Base-by-base conservation (phyloP, 1,140 invertebrate genomes). In the Drosophila ercepeae region DNA sequence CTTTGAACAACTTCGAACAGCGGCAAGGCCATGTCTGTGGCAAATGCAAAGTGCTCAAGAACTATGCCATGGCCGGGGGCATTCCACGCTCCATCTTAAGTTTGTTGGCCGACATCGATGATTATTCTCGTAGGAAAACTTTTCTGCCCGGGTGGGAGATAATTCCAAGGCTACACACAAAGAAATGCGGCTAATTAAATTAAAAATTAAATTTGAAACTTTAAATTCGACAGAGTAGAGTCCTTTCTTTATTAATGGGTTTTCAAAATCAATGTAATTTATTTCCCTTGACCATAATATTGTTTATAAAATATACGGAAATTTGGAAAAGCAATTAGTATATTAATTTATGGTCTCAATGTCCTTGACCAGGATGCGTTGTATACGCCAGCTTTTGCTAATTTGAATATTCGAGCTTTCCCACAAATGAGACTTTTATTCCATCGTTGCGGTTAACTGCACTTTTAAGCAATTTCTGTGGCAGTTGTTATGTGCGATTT, bases 401-500 rank as follows among this genome's bases (percentile, higher is more conserved):
- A 46, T 46, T 72, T 52, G 18, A 71, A 71, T 71, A 25, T 39
- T 25, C 23, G 14, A 32, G 42, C 34, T 48, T 21, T 34, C n/a
- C 29, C 41, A 19, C 55, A 60, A 54, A 36, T 23, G 44, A 34
- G 29, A 27, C 27, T 64, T 27, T 16, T 42, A 64, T 74, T 50
- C 53, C 11, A 46, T 32, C 29, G 42, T 50, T 73, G 58, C 49
- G 58, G 70, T 64, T 55, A 55, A 65, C 45, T 64, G 70, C 39
- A 53, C 69, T 72, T 72, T 42, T 53, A 42, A 45, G 68, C 52
- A n/a, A 45, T 55, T 64, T 57, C 49, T 52, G 48, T 46, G 18
- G 55, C 55, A 72, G 44, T 69, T 60, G 67, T 71, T 74, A 64
- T 73, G 48, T 64, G 68, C 69, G 42, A 34, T 70, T 71, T 55